phyloP scores from a whole-genome alignment of 2,888 invertebrate species.

The Holacanthella duospinosa region DNA sequence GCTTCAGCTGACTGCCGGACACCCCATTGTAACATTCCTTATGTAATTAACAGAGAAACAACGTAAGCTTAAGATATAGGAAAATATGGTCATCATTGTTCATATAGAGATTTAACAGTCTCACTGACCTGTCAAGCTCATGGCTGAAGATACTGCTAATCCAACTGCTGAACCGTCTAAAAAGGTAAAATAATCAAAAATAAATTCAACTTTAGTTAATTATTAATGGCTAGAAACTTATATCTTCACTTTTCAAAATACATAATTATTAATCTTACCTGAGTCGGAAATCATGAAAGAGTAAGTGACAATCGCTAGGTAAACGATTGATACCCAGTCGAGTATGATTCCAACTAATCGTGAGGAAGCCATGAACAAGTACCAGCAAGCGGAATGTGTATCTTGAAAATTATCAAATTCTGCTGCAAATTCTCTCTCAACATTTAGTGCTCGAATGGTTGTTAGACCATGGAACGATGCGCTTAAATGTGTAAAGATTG shows the following conservation, averaged over 20 bases:
- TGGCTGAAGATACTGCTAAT: slow-evolving; percentile 26
- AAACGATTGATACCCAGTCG: slow-evolving; percentile 60
- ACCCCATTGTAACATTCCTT: slow-evolving; percentile 18
- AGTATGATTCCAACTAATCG: slow-evolving; percentile 85
- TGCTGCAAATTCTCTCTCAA: slow-evolving; percentile 64
- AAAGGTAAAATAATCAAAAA: background rate
- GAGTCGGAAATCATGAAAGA: background rate
- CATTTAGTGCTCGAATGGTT: slow-evolving; percentile 80
- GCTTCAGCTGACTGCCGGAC: slow-evolving; percentile 47
- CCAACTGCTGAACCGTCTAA: slow-evolving; percentile 18
- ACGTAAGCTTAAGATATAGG: too few relatives aligned
- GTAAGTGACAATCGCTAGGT: slow-evolving; percentile 61
- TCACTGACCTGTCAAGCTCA: slow-evolving; percentile 6
- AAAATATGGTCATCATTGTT: background rate
- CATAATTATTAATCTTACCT: background rate
- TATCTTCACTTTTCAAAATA: too few relatives aligned
- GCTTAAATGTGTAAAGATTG: slow-evolving; percentile 87
- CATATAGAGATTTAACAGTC: background rate
- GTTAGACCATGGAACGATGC: slow-evolving; percentile 80
- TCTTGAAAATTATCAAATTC: slow-evolving; percentile 56
- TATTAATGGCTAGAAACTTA: too few relatives aligned
- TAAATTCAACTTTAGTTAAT: background rate
- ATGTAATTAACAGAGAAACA: background rate
- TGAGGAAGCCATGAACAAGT: slow-evolving; percentile 72
- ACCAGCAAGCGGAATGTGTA: slow-evolving; percentile 56